Conservation (phyloP, 2,797 vertebrate genomes). For the Aeoliscus strigatus region DNA sequence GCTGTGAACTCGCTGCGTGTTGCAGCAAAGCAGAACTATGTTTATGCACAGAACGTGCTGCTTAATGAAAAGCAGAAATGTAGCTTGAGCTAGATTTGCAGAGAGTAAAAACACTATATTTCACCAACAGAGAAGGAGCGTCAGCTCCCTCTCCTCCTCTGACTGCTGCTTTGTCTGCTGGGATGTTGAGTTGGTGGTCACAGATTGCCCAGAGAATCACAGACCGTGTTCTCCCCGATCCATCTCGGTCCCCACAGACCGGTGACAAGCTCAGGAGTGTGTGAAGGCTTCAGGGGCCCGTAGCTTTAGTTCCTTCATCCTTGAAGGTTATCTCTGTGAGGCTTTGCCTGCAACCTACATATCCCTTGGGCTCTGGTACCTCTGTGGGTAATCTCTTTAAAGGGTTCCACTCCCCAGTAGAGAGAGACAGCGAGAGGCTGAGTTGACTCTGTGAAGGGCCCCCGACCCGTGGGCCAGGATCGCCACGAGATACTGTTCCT, state of each 20-base stretch:
- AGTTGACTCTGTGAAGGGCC: conserved; percentile 61
- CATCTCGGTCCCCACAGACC: conserved; percentile 32
- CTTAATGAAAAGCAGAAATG: too few relatives aligned
- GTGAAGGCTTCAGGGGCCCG: conserved; percentile 55
- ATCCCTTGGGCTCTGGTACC: conserved; percentile 49
- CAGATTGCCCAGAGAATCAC: too few relatives aligned
- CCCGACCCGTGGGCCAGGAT: conserved; percentile 62
- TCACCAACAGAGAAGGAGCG: too few relatives aligned
- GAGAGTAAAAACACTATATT: too few relatives aligned
- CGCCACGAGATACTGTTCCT: conserved; percentile 52
- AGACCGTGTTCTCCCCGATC: conserved; percentile 49
- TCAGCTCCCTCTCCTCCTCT: too few relatives aligned
- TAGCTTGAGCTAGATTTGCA: too few relatives aligned
- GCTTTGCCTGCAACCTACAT: conserved; percentile 63
- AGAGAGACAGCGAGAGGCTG: too few relatives aligned
- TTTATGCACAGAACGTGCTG: too few relatives aligned
- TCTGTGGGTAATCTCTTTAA: conserved; percentile 62
- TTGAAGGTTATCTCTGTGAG: conserved; percentile 68
- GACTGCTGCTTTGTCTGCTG: too few relatives aligned
- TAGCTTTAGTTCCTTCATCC: conserved; percentile 62
- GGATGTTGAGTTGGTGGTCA: too few relatives aligned
- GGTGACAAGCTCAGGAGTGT: conserved; percentile 57
- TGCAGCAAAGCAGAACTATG: too few relatives aligned
- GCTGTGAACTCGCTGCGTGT: too few relatives aligned
- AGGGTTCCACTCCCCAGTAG: conserved; percentile 46